Conservation (phyloP, 2,888 invertebrate genomes). For the Drosophila conformis region DNA sequence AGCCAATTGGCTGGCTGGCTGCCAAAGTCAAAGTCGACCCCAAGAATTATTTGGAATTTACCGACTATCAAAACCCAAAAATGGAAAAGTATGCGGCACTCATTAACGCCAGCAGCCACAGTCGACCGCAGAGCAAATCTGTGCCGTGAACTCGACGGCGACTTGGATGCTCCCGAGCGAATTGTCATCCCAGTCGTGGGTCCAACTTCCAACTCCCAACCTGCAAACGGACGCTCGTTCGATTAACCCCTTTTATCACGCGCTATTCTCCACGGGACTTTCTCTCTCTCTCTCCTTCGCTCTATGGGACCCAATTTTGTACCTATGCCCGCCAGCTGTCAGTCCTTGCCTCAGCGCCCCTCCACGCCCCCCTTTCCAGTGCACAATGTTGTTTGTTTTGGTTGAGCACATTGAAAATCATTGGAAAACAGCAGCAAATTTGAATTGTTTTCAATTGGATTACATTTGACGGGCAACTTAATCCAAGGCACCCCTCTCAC, state of each 20-base stretch:
- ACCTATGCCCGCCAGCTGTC: constrained; percentile 61
- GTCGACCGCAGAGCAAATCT: constrained; percentile 45
- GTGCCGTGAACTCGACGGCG: constrained; percentile 27
- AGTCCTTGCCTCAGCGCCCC: constrained; percentile 13
- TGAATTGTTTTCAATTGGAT: constrained; percentile 78
- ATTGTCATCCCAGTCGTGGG: constrained; percentile 34
- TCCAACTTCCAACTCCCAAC: constrained; percentile 12
- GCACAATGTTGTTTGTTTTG: constrained; percentile 39
- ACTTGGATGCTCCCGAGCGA: constrained; percentile 54
- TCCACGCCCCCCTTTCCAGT: background rate
- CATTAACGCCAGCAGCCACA: constrained; percentile 46
- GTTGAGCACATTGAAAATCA: constrained; percentile 38
- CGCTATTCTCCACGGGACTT: constrained; percentile 67
- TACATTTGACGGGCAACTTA: constrained; percentile 50
- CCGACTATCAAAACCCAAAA: background rate
- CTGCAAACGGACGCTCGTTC: constrained; percentile 44
- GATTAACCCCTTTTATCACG: constrained; percentile 80
- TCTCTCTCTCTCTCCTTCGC: background rate
- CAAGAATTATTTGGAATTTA: constrained; percentile 35
- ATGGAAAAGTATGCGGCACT: constrained; percentile 26
- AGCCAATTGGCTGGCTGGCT: constrained; percentile 63
- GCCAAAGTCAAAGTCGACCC: constrained; percentile 37
- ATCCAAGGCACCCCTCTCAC: constrained; percentile 3
- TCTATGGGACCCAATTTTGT: constrained; percentile 19
- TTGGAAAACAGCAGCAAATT: constrained; percentile 45